Conservation (phyloP, 2,888 invertebrate genomes). For the Epiblema foenella region DNA sequence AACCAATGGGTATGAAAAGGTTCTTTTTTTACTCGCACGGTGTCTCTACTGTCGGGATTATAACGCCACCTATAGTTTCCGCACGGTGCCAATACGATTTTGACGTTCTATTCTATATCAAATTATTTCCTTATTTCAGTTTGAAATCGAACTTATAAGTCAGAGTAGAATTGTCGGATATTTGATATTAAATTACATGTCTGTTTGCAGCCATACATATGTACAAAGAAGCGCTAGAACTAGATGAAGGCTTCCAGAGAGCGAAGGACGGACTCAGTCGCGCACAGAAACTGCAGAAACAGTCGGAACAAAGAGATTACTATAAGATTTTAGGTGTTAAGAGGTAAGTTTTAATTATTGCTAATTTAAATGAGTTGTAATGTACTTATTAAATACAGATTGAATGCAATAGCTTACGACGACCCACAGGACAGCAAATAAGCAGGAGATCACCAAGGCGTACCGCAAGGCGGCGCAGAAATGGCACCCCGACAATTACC, state of each 20-base stretch:
- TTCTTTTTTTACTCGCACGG: too few species aligned
- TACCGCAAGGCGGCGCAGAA: conserved; percentile 98
- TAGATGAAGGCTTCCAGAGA: conserved; percentile 90
- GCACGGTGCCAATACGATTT: not conserved
- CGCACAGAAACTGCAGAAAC: conserved; percentile 96
- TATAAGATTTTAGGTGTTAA: conserved; percentile 98
- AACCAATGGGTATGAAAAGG: too few species aligned
- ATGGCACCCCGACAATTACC: conserved; percentile 99
- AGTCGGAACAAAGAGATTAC: conserved; percentile 96
- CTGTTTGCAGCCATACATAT: conserved; percentile 90
- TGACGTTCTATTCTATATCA: not conserved
- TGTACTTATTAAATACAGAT: not conserved
- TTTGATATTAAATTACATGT: not conserved
- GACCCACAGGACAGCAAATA: conserved; percentile 88
- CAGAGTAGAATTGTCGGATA: not conserved
- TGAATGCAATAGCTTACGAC: not conserved
- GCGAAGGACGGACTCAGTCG: conserved; percentile 95
- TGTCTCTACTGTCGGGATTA: too few species aligned
- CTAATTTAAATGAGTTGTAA: not conserved
- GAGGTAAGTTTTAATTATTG: conserved; percentile 70
- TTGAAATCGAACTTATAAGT: not conserved
- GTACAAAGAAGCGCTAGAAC: conserved; percentile 93
- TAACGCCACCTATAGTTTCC: too few species aligned
- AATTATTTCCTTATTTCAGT: not conserved
- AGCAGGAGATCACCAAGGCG: conserved; percentile 97